Base-by-base conservation (phyloP, 2,888 invertebrate species). In the Anoncus sp. region DNA sequence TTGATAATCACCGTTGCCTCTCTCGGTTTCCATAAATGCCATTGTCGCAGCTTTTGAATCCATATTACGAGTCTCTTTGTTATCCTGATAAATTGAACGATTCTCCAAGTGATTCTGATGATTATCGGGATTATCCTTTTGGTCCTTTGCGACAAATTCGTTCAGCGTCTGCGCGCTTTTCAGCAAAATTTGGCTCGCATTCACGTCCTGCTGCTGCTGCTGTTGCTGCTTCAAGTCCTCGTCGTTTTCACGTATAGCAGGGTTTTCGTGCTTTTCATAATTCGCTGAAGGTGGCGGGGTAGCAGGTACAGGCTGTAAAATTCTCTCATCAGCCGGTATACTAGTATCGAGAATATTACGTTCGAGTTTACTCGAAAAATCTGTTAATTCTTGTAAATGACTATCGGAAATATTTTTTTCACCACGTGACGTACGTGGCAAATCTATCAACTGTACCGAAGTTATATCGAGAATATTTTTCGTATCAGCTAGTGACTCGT, bases 211-310 rank as follows among this genome's bases (percentile, higher is more conserved):
- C 22, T n/a, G 22, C 22, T 45, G 14, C 24, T 27, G 14, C 14
- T n/a, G 27, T 27, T 31, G 12, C 16, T 16, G 53, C 77, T 27
- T 51, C n/a, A 27, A 20, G 20, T 51, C 43, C 2, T 35, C 65
- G 40, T 10, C 55, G 51, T 24, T 49, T 20, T 57, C 20, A 18
- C 49, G 49, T 31, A 20, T 35, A 7, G 24, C 51, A n/a, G n/a
- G n/a, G 20, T 55, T 18, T 16, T 76, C 81, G 76, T 84, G 85
- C 81, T 88, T 88, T 45, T 86, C 86, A 35, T 85, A 85, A 65
- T 87, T 87, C 22, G 86, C 85, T 22, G 89, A 89, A 75, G 87
- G 86, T 77, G 90, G 89, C 74, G 89, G 89, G 22, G 89, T 88
- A 18, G 87, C 89, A 3, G 88, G 87, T 1, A 86, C 86, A 57